These are phyloP conservation scores for Lates calcarifer DNA, from an alignment of 2,113 vertebrate species.

Conservation along the genomic window DNA sequence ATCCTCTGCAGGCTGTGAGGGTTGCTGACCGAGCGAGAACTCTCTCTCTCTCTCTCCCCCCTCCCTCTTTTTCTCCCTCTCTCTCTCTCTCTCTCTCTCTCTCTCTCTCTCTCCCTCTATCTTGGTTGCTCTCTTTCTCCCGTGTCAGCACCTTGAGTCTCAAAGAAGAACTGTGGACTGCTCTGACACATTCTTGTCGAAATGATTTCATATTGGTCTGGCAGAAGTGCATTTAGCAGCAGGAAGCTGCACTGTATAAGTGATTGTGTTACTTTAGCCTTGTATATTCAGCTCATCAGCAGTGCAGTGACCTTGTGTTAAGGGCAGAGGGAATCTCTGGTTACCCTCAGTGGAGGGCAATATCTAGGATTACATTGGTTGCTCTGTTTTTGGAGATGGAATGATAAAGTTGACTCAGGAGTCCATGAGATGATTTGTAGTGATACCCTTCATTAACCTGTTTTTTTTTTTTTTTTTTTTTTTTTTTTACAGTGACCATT, in stretches of 20 bases:
- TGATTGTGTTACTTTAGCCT: constrained; percentile 65
- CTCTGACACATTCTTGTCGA: constrained; percentile 53
- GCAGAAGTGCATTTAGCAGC: constrained; percentile 61
- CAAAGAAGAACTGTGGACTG: constrained; percentile 49
- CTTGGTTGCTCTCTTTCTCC: constrained; percentile 10
- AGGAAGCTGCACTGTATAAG: constrained; percentile 50
- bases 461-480: neutral
- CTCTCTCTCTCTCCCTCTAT: constrained; percentile 6
- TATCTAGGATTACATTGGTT: constrained; percentile 53
- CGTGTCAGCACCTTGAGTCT: constrained; percentile 67
- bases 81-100: constrained; percentile 8
- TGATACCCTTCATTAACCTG: neutral
- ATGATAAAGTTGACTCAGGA: constrained; percentile 38
- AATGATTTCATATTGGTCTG: constrained; percentile 56
- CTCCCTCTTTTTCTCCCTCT: constrained; percentile 10
- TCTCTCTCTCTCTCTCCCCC: constrained; percentile 7
- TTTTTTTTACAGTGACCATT: neutral
- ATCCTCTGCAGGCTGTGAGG: constrained; percentile 58
- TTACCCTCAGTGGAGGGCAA: constrained; percentile 58
- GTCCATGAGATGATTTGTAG: constrained; percentile 8
- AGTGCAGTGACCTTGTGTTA: constrained; percentile 72
- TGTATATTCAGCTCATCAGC: constrained; percentile 66
- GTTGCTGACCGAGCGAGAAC: constrained; percentile 79
- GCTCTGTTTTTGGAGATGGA: constrained; percentile 51
- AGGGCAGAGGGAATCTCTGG: constrained; percentile 66